phyloP scores from a whole-genome alignment of 1,140 invertebrate genomes.

The Halictus rubicundus region DNA sequence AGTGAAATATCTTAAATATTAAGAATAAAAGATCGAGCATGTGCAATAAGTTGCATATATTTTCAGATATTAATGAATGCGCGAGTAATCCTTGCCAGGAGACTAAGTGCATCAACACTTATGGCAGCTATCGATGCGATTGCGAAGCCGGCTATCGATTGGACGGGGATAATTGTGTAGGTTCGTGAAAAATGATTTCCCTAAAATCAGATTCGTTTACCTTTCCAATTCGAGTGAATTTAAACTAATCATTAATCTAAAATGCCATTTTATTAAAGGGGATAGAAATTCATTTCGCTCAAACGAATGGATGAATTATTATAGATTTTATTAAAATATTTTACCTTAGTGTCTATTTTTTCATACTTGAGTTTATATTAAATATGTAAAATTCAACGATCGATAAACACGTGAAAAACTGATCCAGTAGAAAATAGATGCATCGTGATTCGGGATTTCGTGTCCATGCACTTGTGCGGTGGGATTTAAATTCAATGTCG shows the following conservation, averaged over 20 bases:
- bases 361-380: too few species aligned
- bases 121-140: slow-evolving; percentile 90
- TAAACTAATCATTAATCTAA: too few species aligned
- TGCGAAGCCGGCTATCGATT: slow-evolving; percentile 88
- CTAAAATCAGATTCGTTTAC: slow-evolving; percentile 27
- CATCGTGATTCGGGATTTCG: slow-evolving; percentile 81
- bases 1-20: too few species aligned
- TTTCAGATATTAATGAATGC: slow-evolving; percentile 87
- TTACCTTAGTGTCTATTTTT: too few species aligned
- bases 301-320: too few species aligned
- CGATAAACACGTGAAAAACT: slow-evolving; percentile 84
- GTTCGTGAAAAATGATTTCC: slow-evolving; percentile 75
- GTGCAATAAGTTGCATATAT: slow-evolving; percentile 61
- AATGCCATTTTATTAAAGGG: too few species aligned
- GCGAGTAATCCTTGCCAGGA: slow-evolving; percentile 81
- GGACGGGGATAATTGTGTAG: slow-evolving; percentile 82
- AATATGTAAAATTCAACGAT: too few species aligned
- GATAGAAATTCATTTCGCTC: too few species aligned
- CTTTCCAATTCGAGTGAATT: slow-evolving; percentile 11
- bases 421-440: slow-evolving; percentile 77
- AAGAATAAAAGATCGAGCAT: too few species aligned
- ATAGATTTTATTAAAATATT: too few species aligned
- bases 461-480: slow-evolving; percentile 84
- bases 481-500: slow-evolving; percentile 78
- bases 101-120: slow-evolving; percentile 88